Evolutionary conservation across 2,113 vertebrate genomes (phyloP).

Genomic region (Glareola pratincola): DNA sequence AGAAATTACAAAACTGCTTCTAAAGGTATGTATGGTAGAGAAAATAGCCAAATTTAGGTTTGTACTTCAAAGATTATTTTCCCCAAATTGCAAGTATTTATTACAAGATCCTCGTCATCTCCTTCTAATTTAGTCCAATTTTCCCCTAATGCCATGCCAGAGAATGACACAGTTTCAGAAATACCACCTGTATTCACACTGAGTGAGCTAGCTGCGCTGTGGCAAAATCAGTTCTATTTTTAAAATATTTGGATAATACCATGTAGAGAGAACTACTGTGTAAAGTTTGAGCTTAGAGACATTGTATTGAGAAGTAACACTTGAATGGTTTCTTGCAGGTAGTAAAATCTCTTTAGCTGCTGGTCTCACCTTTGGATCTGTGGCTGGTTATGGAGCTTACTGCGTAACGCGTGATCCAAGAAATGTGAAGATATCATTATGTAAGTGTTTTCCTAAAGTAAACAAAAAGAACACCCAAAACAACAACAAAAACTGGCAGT

Average conservation of each 20-base stretch:
- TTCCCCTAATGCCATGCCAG: not conserved
- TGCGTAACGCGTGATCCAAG: slow-evolving; percentile 77
- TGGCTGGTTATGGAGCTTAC: slow-evolving; percentile 88
- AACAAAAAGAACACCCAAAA: not conserved
- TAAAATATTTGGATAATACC: not conserved
- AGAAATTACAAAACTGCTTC: not conserved
- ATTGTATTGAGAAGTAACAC: not conserved
- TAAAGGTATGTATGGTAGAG: not conserved
- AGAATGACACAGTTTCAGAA: not conserved
- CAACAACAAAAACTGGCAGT: not conserved
- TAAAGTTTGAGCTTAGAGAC: not conserved
- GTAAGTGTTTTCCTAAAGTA: slow-evolving; percentile 76
- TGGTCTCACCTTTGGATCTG: slow-evolving; percentile 83
- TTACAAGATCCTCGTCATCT: not conserved
- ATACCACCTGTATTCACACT: not conserved
- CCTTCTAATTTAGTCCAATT: not conserved
- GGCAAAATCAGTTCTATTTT: not conserved
- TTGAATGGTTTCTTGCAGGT: slow-evolving; percentile 69
- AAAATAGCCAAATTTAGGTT: not conserved
- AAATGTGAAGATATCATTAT: slow-evolving; percentile 83
- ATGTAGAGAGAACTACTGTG: not conserved
- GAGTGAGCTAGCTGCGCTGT: not conserved
- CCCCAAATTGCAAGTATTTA: not conserved
- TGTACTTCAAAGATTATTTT: not conserved
- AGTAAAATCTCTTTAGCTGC: slow-evolving; percentile 87